A percentile compares a stretch with the other conserved stretches of the same genome.
Conservation (phyloP, 2,888 invertebrate genomes). For the Arenicola marina region DNA sequence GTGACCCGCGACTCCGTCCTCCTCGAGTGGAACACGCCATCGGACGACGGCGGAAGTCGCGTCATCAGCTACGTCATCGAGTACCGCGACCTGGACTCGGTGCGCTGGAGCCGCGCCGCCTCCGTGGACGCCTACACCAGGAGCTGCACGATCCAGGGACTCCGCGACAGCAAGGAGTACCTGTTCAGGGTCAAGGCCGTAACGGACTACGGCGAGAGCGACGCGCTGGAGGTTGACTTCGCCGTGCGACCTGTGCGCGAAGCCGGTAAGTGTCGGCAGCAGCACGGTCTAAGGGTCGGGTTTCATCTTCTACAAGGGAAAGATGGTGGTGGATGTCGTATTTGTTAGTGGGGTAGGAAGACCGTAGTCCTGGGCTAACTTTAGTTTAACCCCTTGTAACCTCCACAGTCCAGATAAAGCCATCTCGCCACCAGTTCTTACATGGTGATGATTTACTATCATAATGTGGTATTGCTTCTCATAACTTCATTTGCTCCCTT, state of each 20-base stretch:
- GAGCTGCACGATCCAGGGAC: conserved; percentile 25
- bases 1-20: conserved; percentile 75
- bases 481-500: no score
- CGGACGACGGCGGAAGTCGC: conserved; percentile 39
- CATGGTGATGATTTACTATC: no score
- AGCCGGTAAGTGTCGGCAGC: conserved; percentile 13
- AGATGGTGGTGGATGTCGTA: no score
- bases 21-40: conserved; percentile 82
- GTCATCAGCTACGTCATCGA: conserved; percentile 39
- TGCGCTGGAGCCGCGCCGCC: conserved; percentile 26
- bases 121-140: conserved; percentile 21
- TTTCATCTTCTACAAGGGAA: not conserved
- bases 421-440: no score
- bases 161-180: conserved; percentile 53
- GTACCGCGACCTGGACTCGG: conserved; percentile 33
- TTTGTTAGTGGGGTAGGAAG: no score
- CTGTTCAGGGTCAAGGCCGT: conserved; percentile 55
- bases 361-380: no score
- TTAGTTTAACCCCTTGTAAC: no score
- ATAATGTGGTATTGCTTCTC: no score
- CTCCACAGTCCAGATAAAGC: no score
- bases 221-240: conserved; percentile 31
- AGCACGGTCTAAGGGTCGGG: no score
- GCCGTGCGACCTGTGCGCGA: conserved; percentile 20
- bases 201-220: conserved; percentile 29